Percentiles rank a stretch among this genome's conserved stretches.
phyloP scores from a whole-genome alignment of 2,888 invertebrate species.

The Diadegma fenestrale region DNA sequence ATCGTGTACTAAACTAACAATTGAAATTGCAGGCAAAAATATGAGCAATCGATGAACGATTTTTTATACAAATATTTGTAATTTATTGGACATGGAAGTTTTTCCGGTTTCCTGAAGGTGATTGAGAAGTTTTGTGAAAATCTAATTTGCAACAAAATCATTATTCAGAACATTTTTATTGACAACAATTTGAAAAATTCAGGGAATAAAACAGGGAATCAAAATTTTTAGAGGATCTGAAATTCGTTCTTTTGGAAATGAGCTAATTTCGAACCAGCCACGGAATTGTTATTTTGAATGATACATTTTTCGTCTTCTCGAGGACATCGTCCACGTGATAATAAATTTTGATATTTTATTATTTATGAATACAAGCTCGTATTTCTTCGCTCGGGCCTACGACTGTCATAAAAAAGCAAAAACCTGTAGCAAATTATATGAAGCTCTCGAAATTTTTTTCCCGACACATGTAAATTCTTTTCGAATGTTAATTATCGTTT shows the following conservation, averaged over 20 bases:
- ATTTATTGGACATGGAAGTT: too few species aligned
- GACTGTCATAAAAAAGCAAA: background rate
- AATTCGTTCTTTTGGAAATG: background rate
- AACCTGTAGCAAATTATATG: background rate
- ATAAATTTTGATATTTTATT: background rate
- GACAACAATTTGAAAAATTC: too few species aligned
- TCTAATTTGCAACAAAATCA: too few species aligned
- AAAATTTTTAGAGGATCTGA: too few species aligned
- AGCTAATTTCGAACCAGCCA: background rate
- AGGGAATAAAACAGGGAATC: too few species aligned
- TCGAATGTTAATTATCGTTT: background rate
- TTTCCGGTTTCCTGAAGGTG: too few species aligned
- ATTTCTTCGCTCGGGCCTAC: background rate
- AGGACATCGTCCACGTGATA: background rate
- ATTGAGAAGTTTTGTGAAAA: too few species aligned
- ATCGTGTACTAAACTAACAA: too few species aligned
- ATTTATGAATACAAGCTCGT: background rate
- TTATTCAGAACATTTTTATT: too few species aligned
- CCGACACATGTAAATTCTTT: background rate
- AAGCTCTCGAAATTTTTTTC: background rate
- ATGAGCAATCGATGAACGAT: too few species aligned
- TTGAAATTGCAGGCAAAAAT: too few species aligned
- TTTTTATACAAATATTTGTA: too few species aligned
- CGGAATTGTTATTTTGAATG: background rate
- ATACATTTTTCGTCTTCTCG: background rate